Conservation (phyloP, 2,888 invertebrate genomes). For the Neoaliturus tenellus region DNA sequence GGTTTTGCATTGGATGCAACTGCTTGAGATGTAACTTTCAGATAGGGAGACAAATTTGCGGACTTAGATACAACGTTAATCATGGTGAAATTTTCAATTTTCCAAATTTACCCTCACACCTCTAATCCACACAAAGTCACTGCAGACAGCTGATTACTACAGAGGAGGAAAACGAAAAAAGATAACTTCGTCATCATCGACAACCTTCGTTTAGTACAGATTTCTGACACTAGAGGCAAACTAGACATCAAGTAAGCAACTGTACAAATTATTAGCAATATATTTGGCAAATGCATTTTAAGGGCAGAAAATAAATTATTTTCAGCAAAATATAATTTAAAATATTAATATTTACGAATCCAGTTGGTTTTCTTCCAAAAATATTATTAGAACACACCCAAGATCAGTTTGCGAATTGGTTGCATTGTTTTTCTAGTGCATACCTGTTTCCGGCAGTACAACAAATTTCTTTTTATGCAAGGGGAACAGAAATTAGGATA, state of each 20-base stretch:
- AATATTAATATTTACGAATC: neutral
- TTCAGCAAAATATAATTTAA: neutral
- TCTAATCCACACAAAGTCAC: neutral
- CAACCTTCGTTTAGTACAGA: constrained; percentile 56
- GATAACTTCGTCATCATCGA: constrained; percentile 26
- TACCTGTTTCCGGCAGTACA: constrained; percentile 69
- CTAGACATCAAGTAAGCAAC: neutral
- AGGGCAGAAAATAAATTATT: neutral
- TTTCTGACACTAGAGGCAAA: constrained; percentile 60
- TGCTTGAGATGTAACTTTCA: constrained; percentile 81
- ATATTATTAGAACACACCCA: neutral
- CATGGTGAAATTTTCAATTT: constrained; percentile 71
- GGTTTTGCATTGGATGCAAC: constrained; percentile 82
- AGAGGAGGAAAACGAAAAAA: neutral
- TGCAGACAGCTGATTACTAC: constrained; percentile 19
- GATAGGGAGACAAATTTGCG: constrained; percentile 79
- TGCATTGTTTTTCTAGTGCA: constrained; percentile 60
- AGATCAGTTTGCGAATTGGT: constrained; percentile 58
- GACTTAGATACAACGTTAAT: constrained; percentile 82
- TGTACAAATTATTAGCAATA: neutral
- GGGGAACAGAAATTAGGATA: constrained; percentile 69
- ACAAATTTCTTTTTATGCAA: constrained; percentile 70
- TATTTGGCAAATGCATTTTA: constrained; percentile 17
- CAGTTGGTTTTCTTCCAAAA: neutral
- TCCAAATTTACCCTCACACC: neutral